These are phyloP conservation scores for Ryuthela nishihirai DNA, from an alignment of 2,888 invertebrate species.

Conservation along the genomic window DNA sequence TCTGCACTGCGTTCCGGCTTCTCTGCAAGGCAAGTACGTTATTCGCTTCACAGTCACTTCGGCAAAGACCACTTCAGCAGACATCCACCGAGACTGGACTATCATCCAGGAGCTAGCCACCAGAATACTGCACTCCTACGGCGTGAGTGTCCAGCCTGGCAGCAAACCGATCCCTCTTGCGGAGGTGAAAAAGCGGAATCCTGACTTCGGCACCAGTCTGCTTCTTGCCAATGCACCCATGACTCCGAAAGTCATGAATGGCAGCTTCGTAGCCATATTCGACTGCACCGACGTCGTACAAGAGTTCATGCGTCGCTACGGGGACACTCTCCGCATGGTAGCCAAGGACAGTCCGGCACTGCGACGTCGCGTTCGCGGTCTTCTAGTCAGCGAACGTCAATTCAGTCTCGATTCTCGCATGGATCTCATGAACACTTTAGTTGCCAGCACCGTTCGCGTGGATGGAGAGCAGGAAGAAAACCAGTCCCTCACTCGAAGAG, in stretches of 20 bases:
- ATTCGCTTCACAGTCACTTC: conserved; percentile 94
- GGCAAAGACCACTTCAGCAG: conserved; percentile 62
- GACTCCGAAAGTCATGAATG: conserved; percentile 92
- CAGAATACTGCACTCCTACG: conserved; percentile 57
- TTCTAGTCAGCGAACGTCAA: conserved; percentile 84
- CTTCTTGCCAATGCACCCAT: conserved; percentile 90
- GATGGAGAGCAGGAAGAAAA: too few relatives aligned
- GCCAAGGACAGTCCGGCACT: conserved; percentile 76
- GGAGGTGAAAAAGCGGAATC: conserved; percentile 79
- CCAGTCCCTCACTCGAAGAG: too few relatives aligned
- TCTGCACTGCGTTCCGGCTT: conserved; percentile 91
- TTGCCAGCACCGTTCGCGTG: too few relatives aligned
- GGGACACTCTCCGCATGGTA: conserved; percentile 62
- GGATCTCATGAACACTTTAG: conserved; percentile 84
- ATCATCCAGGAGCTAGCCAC: conserved; percentile 52
- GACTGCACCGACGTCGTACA: conserved; percentile 68
- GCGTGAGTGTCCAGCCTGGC: conserved; percentile 57
- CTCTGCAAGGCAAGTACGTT: conserved; percentile 73
- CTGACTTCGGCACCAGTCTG: conserved; percentile 88
- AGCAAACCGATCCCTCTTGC: conserved; percentile 44
- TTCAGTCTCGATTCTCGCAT: conserved; percentile 86
- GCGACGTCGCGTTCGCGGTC: conserved; percentile 78
- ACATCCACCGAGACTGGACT: conserved; percentile 71
- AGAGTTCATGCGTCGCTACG: conserved; percentile 68
- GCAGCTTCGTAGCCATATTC: conserved; percentile 86